These are phyloP conservation scores for Serinus canaria DNA, from an alignment of 2,113 vertebrate species.

Conservation along the genomic window DNA sequence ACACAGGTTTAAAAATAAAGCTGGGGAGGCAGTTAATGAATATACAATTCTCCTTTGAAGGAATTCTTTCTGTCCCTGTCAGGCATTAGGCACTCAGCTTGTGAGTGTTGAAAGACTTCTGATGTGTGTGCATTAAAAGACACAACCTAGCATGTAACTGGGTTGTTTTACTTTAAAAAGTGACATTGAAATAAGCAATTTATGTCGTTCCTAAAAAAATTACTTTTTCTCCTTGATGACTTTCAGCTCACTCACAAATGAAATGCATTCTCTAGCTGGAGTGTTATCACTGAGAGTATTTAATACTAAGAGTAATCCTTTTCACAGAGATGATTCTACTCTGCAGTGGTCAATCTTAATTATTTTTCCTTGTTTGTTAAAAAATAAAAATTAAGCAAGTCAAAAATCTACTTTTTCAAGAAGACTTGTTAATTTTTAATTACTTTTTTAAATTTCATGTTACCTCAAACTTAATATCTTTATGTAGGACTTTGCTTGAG, in stretches of 20 bases:
- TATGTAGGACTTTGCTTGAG: neutral
- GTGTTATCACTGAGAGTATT: neutral
- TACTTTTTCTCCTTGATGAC: neutral
- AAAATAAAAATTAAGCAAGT: neutral
- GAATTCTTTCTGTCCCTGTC: neutral
- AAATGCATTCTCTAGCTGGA: neutral
- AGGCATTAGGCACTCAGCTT: neutral
- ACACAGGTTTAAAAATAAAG: neutral
- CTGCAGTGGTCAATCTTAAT: neutral
- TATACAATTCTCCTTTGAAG: neutral
- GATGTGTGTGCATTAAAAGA: neutral
- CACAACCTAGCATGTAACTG: neutral
- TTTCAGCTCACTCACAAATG: neutral
- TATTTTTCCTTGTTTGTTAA: neutral
- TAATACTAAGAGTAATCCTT: neutral
- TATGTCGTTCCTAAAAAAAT: neutral
- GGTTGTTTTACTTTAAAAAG: neutral
- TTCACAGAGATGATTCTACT: neutral
- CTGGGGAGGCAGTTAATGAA: conserved; percentile 14
- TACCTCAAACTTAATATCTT: neutral
- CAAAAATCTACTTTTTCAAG: neutral
- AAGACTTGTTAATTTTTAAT: neutral
- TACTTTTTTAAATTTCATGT: neutral
- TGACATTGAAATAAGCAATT: neutral
- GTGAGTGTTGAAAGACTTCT: neutral